Evolutionary conservation across 2,888 invertebrate genomes (phyloP).

Genomic region (Congeria kusceri): DNA sequence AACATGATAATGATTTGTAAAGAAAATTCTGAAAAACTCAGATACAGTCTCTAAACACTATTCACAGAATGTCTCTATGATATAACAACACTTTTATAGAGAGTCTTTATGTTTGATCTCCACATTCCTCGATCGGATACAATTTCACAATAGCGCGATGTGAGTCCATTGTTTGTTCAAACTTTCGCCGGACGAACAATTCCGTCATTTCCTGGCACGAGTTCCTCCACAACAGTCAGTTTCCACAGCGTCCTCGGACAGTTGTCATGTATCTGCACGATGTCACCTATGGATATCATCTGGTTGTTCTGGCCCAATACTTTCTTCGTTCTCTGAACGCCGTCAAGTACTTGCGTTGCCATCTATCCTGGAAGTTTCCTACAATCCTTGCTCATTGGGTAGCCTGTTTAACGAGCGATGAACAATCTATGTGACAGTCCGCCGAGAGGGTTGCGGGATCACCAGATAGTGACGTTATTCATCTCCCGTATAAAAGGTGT

Average conservation of each 20-base stretch:
- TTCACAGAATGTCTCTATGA: too few species aligned
- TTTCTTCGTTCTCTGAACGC: slow-evolving; percentile 19
- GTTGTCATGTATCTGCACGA: neutral
- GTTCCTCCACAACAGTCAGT: neutral
- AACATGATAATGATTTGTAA: too few species aligned
- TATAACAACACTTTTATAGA: too few species aligned
- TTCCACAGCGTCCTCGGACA: neutral
- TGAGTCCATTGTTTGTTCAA: too few species aligned
- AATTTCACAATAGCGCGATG: slow-evolving; percentile 2
- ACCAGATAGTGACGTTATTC: slow-evolving; percentile 30
- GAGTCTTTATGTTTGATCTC: too few species aligned
- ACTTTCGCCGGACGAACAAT: neutral
- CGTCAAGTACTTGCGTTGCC: slow-evolving; percentile 37
- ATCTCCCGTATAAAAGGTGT: slow-evolving; percentile 45
- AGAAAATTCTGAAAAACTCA: too few species aligned
- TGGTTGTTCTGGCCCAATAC: slow-evolving; percentile 11
- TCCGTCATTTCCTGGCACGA: neutral
- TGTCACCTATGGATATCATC: slow-evolving; percentile 1
- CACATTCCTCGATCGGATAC: neutral
- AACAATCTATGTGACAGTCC: neutral
- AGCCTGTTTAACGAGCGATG: slow-evolving; percentile 9
- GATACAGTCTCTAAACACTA: too few species aligned
- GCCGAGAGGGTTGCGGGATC: neutral
- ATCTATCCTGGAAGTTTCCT: slow-evolving; percentile 37
- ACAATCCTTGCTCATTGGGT: slow-evolving; percentile 14